Evolutionary conservation across 2,797 vertebrate genomes (phyloP), one percentile per base, ranked within the genome.

Genomic region (Helicolenus hilgendorfi): DNA sequence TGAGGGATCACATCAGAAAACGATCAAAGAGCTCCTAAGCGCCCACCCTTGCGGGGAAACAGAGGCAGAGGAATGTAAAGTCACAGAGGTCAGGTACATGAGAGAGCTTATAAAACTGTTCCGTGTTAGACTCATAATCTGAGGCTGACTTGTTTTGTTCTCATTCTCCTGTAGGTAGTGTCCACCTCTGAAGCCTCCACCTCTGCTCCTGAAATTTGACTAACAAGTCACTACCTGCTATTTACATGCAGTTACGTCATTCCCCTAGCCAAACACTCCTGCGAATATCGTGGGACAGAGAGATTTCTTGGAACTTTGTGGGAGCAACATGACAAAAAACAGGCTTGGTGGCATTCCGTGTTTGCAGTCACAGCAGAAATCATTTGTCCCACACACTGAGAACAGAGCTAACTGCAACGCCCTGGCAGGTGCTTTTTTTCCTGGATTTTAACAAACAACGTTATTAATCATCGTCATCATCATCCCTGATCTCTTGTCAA

Each of bases 341-440:
- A 14, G 87, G 95, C 90, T 85, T 0, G 5, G 83, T 82, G 22
- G 59, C 95, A 96, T 95, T 96, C 89, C 79, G 74, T 10, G 41
- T 59, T 55, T n/a, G 29, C n/a, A n/a, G 41, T 72, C 68, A 26
- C 36, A 41, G 29, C 33, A 68, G 22, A 83, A 75, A 81, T 83
- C 45, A 84, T 81, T 49, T 5, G 24, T 53, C 72, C 70, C 53
- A 84, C 77, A 80, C 35, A 2, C 45, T 79, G 14, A 58, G 29
- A 80, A 36, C 11, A 76, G 64, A 78, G 14, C 29, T 24, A 35
- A 3, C 31, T 63, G 15, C 77, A 62, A 87, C 87, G 31, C 92
- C 92, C 91, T 79, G 18, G 65, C 7, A 58, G 45, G 9, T 33
- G 60, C 67, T 85, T 38, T 49, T 79, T 41, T 70, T 67, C 35